These are phyloP conservation scores for Heliconius ismenius DNA, from an alignment of 2,888 invertebrate species.

Conservation along the genomic window DNA sequence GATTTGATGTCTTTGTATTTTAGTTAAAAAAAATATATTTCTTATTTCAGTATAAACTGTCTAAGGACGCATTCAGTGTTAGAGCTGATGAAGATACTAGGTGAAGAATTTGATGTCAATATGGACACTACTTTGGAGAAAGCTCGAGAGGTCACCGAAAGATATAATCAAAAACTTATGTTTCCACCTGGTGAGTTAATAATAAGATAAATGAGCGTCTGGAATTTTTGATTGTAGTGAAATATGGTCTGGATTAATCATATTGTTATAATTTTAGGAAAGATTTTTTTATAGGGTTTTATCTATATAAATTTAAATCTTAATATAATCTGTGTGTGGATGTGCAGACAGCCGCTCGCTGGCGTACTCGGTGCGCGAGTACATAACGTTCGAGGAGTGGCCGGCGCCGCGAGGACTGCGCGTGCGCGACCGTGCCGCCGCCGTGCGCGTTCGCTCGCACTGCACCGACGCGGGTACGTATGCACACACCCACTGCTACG, in stretches of 20 bases:
- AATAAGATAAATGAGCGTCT: neutral
- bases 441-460: constrained; percentile 90
- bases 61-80: constrained; percentile 88
- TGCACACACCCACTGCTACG: too few relatives aligned
- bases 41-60: constrained; percentile 88
- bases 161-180: constrained; percentile 87
- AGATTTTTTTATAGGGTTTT: too few relatives aligned
- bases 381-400: constrained; percentile 93
- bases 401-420: constrained; percentile 89
- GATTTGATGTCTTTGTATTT: neutral
- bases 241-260: too few relatives aligned
- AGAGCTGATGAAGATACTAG: constrained; percentile 83
- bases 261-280: too few relatives aligned
- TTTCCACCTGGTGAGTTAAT: constrained; percentile 84
- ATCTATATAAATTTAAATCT: too few relatives aligned
- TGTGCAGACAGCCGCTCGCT: constrained; percentile 86
- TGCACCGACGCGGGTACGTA: constrained; percentile 81
- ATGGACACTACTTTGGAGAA: constrained; percentile 66
- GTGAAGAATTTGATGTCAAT: constrained; percentile 57
- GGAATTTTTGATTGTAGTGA: too few relatives aligned
- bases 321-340: constrained; percentile 2
- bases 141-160: constrained; percentile 74
- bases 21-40: neutral
- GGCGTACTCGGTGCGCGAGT: constrained; percentile 96
- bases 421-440: constrained; percentile 88